Evolutionary conservation across 1,140 invertebrate species (phyloP), one percentile per base, ranked within the genome.

Genomic region (Pseudomyrmex dendroicus): DNA sequence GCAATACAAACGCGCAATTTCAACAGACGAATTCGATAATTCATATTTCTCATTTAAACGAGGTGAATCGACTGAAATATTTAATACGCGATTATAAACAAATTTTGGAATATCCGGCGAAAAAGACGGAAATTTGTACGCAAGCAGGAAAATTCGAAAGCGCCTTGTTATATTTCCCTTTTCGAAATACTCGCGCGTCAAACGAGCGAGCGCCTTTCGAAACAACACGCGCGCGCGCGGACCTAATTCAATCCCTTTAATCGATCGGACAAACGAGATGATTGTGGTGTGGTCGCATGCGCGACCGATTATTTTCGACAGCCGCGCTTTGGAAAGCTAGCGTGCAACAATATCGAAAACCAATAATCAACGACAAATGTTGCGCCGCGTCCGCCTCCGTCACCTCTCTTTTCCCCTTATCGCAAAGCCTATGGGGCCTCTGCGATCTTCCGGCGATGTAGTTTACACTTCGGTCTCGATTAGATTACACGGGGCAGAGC

Each of bases 331-430:
- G 59, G 20, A 56, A 62, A 62, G 22, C 63, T 54, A 52, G 74
- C 63, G 54, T 66, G 59, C 73, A 52, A 64, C 76, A 72, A 72
- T 80, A 80, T 80, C 76, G 76, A 72, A 80, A 80, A 80, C 64
- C 76, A 80, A 80, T 80, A 80, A 80, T 80, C 76, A 70, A 80
- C 76, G 76, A 80, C 66, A 80, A 80, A 80, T 80, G 76, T 72
- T 80, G 64, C 17, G 35, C 25, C 25, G 25, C 25, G 25, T 25
- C 44, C 44, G 59, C 20, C 22, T 15, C 22, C 25, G 8, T 22
- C 57, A 0, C 12, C n/a, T 7, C n/a, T 7, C 25, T 25, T 25
- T n/a, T 44, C 17, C 22, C 73, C 48, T 56, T 62, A 35, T 56
- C 15, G 13, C 76, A 48, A 20, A 17, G 35, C 13, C 12, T 22